These are phyloP conservation scores for Platysternon megacephalum DNA, from an alignment of 2,113 vertebrate species.

Conservation along the genomic window DNA sequence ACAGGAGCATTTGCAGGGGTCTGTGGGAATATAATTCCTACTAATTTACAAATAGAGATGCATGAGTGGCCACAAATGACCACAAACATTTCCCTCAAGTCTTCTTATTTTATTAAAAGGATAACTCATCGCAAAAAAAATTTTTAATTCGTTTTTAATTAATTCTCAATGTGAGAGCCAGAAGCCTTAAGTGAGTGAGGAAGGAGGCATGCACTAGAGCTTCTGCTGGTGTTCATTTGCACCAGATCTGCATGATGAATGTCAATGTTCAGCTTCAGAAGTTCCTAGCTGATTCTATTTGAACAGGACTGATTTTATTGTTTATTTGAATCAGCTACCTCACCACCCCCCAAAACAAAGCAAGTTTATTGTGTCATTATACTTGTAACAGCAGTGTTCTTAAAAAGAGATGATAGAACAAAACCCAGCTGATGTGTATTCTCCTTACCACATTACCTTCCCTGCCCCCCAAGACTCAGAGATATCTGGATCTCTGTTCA, in stretches of 20 bases:
- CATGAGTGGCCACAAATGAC: conserved; percentile 23
- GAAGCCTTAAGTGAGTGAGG: conserved; percentile 24
- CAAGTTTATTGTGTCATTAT: background rate
- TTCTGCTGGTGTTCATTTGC: background rate
- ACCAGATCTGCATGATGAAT: background rate
- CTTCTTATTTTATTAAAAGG: conserved; percentile 53
- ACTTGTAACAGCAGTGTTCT: background rate
- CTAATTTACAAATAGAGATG: conserved; percentile 31
- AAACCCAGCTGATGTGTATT: background rate
- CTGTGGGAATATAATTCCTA: conserved; percentile 5
- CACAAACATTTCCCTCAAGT: conserved; percentile 38
- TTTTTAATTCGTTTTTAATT: conserved; percentile 46
- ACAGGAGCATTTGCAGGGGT: background rate
- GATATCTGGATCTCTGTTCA: background rate
- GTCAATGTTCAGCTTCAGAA: background rate
- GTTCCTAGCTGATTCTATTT: background rate
- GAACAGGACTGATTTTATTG: background rate
- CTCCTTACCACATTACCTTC: background rate
- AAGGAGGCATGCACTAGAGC: background rate
- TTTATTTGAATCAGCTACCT: background rate
- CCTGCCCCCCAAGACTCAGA: background rate
- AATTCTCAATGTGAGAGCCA: conserved; percentile 20
- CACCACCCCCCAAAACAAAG: background rate
- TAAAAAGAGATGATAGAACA: background rate
- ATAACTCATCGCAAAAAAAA: conserved; percentile 26